phyloP scores from a whole-genome alignment of 2,888 invertebrate species.

The Isoperla grammatica region DNA sequence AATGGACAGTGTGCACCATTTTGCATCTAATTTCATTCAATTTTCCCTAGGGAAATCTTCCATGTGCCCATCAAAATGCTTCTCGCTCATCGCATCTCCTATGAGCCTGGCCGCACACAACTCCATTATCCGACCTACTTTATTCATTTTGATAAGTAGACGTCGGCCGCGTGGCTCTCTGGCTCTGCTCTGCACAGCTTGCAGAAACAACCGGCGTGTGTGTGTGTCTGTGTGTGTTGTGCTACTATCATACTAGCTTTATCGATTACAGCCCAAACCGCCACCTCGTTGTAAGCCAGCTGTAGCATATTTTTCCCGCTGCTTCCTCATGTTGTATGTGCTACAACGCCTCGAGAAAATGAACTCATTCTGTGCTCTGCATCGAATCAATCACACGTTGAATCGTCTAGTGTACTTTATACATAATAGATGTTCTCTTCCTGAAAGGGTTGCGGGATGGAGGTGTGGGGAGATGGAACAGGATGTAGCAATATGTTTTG shows the following conservation, averaged over 20 bases:
- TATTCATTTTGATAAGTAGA: conserved; percentile 15
- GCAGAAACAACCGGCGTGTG: conserved; percentile 9
- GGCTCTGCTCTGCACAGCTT: not conserved
- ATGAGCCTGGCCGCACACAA: not conserved
- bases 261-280: conserved; percentile 13
- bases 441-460: too few species aligned
- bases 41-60: conserved; percentile 17
- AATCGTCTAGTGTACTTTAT: conserved; percentile 13
- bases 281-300: too few species aligned
- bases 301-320: not conserved
- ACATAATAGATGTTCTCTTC: conserved; percentile 11
- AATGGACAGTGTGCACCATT: conserved; percentile 13
- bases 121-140: conserved; percentile 16
- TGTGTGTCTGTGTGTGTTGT: too few species aligned
- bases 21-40: conserved; percentile 18
- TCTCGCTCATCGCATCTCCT: not conserved
- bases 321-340: conserved; percentile 6
- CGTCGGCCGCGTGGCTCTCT: conserved; percentile 1
- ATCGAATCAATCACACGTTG: conserved; percentile 13
- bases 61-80: conserved; percentile 5
- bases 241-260: conserved; percentile 17
- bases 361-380: conserved; percentile 16
- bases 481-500: conserved; percentile 1
- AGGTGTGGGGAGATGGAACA: not conserved
- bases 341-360: conserved; percentile 11